Conservation (phyloP, 2,797 vertebrate species). For the Sebastes melanostomus region DNA sequence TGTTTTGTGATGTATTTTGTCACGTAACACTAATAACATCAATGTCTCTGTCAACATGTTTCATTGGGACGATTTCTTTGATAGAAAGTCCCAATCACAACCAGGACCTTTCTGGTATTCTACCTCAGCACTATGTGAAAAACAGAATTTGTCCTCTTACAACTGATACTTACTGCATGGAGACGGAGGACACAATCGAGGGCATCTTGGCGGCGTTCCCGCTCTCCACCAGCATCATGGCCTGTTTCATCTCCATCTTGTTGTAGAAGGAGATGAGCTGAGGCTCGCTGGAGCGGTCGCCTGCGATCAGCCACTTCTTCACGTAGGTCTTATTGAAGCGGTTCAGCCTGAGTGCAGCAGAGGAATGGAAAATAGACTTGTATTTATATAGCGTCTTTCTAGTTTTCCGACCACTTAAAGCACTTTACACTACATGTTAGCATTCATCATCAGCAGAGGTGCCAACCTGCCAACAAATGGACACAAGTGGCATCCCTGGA, state of each 20-base stretch:
- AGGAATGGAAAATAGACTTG: neutral
- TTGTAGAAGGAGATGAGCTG: constrained; percentile 97
- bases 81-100: neutral
- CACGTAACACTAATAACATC: neutral
- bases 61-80: neutral
- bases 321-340: constrained; percentile 95
- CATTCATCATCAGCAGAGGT: too few relatives aligned
- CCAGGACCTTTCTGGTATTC: neutral
- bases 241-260: constrained; percentile 97
- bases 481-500: neutral
- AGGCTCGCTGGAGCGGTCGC: constrained; percentile 91
- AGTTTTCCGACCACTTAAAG: too few relatives aligned
- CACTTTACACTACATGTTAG: too few relatives aligned
- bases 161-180: constrained; percentile 75
- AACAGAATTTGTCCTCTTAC: neutral
- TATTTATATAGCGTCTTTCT: too few relatives aligned
- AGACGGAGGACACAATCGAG: constrained; percentile 74
- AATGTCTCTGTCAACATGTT: neutral
- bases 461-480: neutral
- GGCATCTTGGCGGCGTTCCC: constrained; percentile 88
- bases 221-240: constrained; percentile 91
- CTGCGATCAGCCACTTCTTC: constrained; percentile 92
- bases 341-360: constrained; percentile 82
- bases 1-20: neutral
- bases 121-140: neutral